Base-by-base conservation (phyloP, 2,113 vertebrate species). In the Paramormyrops kingsleyae region DNA sequence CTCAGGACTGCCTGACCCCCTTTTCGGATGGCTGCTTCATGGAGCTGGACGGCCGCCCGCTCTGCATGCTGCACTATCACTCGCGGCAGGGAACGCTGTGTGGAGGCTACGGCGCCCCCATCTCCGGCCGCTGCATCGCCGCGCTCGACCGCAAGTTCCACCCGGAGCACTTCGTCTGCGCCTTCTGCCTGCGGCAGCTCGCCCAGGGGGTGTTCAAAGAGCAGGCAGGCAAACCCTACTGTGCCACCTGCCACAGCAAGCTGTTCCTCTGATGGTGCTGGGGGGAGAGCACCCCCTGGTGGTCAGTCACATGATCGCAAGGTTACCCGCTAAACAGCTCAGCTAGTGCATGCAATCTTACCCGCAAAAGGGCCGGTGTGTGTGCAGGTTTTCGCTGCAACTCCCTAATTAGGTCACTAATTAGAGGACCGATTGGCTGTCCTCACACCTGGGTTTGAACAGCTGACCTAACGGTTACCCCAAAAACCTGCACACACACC, bases 111-210 rank as follows among this genome's bases (percentile, higher is more conserved):
- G 10, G 93, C 1, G 91, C 88, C 85, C 97, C 98, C 0, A 94
- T 99, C 92, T 92, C 90, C 0, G 96, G 97, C 87, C 97, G 97
- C 92, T 98, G 98, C 92, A 88, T 98, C 93, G 94, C 96, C 0
- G 98, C 97, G 0, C 87, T 96, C 0, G 96, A 95, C 24, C 93
- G 87, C 94, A 97, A 93, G 92, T 99, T 98, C 94, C 98, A 99
- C 91, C 98, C 98, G 0, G 97, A 99, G 95, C 98, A 99, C 93
- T 99, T 99, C 5, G 90, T 97, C 88, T 99, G 98, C 0, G 90
- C 97, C 85, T 98, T 97, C 93, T 99, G 98, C 92, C 95, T 97
- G 92, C 91, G 94, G 0, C 97, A 95, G 94, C 95, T 99, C 94
- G 95, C 94, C 5, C 97, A 98, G 86, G 98, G 98, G 35, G 92